A percentile compares a stretch with the other conserved stretches of the same genome.
These are phyloP conservation scores for Stichodactyla helianthus DNA, from an alignment of 64 coral and sea anemone genomes.

Conservation along the genomic window DNA sequence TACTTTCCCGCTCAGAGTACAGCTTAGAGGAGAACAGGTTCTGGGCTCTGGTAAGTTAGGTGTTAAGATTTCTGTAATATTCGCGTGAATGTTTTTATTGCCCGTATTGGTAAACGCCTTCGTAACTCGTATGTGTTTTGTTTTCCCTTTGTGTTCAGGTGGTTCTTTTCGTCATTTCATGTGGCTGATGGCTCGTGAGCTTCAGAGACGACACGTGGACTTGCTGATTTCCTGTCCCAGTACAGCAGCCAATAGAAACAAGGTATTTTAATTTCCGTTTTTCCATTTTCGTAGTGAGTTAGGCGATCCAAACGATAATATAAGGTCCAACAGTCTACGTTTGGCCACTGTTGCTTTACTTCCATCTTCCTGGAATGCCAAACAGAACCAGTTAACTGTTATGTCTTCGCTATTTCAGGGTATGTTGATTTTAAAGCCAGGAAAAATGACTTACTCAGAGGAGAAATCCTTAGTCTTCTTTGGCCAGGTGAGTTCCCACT, in stretches of 20 bases:
- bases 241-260: conserved; percentile 95
- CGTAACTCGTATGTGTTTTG: background rate
- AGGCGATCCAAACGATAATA: too few relatives aligned
- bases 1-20: conserved; percentile 79
- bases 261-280: conserved; percentile 35
- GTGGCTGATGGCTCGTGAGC: conserved; percentile 96
- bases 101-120: too few relatives aligned
- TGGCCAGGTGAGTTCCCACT: conserved; percentile 60
- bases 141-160: conserved; percentile 30
- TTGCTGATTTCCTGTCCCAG: conserved; percentile 86
- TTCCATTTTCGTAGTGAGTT: background rate
- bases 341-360: too few relatives aligned
- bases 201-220: conserved; percentile 64
- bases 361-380: too few relatives aligned
- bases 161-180: conserved; percentile 99
- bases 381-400: too few relatives aligned
- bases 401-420: conserved; percentile 36
- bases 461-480: conserved; percentile 83
- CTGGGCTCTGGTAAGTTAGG: conserved; percentile 91
- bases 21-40: conserved; percentile 87
- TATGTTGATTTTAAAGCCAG: conserved; percentile 89
- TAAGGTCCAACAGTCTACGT: too few relatives aligned
- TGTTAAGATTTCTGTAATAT: too few relatives aligned
- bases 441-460: conserved; percentile 74
- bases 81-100: too few relatives aligned